These are phyloP conservation scores for Dryocosmus kuriphilus DNA, from an alignment of 2,888 invertebrate genomes.

Conservation along the genomic window DNA sequence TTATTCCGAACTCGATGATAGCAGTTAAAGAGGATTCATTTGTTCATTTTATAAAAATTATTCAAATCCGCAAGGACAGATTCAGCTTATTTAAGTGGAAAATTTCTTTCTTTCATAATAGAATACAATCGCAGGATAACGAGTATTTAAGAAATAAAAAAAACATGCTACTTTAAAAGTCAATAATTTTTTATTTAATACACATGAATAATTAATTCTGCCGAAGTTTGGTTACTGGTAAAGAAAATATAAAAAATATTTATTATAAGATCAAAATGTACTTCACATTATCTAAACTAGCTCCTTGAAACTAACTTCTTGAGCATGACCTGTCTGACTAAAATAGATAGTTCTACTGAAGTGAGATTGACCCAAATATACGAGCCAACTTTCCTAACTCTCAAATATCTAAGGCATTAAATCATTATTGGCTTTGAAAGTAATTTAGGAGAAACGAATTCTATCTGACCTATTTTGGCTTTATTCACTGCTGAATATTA, in stretches of 20 bases:
- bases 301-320: constrained; percentile 11
- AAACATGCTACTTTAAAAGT: no score
- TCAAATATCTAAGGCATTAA: constrained; percentile 8
- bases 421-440: constrained; percentile 1
- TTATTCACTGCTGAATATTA: neutral
- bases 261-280: no score
- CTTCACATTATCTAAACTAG: no score
- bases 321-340: constrained; percentile 13
- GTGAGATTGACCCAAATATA: constrained; percentile 8
- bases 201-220: no score
- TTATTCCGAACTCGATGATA: constrained; percentile 12
- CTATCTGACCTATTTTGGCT: neutral
- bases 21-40: constrained; percentile 25
- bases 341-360: constrained; percentile 28
- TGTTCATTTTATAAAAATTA: constrained; percentile 33
- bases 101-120: constrained; percentile 20
- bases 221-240: no score
- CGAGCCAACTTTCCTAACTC: constrained; percentile 24
- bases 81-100: constrained; percentile 10
- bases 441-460: constrained; percentile 8
- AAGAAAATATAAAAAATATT: no score
- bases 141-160: no score
- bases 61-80: constrained; percentile 21
- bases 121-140: no score
- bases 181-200: no score